These are phyloP conservation scores for Lysandra coridon DNA, from an alignment of 2,888 invertebrate genomes.

Conservation along the genomic window DNA sequence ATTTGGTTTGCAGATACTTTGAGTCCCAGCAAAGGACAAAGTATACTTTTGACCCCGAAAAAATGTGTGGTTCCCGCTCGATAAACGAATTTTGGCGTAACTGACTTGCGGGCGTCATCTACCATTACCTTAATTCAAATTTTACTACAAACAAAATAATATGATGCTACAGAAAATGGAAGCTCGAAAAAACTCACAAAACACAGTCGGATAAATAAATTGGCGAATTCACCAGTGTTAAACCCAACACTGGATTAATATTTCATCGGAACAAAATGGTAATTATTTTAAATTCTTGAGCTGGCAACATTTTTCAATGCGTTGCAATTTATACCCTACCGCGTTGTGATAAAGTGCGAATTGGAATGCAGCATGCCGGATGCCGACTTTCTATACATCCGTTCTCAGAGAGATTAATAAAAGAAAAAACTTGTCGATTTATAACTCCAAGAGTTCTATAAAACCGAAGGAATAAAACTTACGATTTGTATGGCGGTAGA, in stretches of 20 bases:
- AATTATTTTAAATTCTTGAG: conserved; percentile 17
- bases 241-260: conserved; percentile 22
- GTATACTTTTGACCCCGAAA: too few species aligned
- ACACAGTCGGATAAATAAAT: conserved; percentile 1
- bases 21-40: too few species aligned
- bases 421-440: conserved; percentile 49
- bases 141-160: background rate
- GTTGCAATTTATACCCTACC: background rate
- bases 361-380: conserved; percentile 18
- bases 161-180: background rate
- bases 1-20: too few species aligned
- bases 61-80: too few species aligned
- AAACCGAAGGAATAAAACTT: background rate
- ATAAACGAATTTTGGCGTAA: too few species aligned
- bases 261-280: conserved; percentile 24
- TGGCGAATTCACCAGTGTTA: background rate
- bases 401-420: conserved; percentile 73
- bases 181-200: background rate
- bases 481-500: conserved; percentile 27
- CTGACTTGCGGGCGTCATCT: too few species aligned
- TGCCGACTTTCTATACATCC: conserved; percentile 53
- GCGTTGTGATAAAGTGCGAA: background rate
- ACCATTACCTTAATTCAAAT: too few species aligned
- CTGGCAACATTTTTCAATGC: background rate
- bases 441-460: background rate